Percentiles rank a stretch among this genome's conserved stretches.
Evolutionary conservation across 2,797 vertebrate species (phyloP).

Genomic region (Falco novaeseelandiae): DNA sequence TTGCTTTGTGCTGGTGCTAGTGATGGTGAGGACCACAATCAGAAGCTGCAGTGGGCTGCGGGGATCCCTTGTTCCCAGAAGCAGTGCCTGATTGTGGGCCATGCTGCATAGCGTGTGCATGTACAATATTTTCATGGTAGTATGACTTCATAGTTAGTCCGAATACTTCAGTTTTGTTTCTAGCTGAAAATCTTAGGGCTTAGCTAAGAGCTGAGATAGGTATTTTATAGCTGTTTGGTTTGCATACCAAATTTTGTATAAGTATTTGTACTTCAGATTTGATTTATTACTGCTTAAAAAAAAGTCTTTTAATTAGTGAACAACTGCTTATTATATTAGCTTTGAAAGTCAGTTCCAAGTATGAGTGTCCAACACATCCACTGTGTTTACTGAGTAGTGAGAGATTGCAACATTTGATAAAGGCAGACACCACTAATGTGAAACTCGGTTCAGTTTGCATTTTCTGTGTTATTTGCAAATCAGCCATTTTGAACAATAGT

Average conservation of each 20-base stretch:
- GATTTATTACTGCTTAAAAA: background rate
- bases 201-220: background rate
- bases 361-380: background rate
- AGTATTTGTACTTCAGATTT: background rate
- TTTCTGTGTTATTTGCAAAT: background rate
- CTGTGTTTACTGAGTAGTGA: background rate
- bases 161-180: background rate
- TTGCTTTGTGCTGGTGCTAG: background rate
- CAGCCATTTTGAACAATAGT: background rate
- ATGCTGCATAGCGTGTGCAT: fast-evolving
- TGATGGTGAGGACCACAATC: background rate
- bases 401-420: background rate
- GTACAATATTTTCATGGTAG: background rate
- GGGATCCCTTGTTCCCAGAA: background rate
- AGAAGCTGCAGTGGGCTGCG: background rate
- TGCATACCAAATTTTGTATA: background rate
- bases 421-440: background rate
- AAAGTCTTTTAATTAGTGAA: background rate
- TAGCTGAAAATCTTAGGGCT: background rate
- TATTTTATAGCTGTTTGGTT: background rate
- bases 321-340: background rate
- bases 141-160: background rate
- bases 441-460: background rate
- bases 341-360: background rate
- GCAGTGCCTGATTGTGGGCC: background rate